Evolutionary conservation across 2,797 vertebrate genomes (phyloP).

Genomic region (Gallinago nigripennis): DNA sequence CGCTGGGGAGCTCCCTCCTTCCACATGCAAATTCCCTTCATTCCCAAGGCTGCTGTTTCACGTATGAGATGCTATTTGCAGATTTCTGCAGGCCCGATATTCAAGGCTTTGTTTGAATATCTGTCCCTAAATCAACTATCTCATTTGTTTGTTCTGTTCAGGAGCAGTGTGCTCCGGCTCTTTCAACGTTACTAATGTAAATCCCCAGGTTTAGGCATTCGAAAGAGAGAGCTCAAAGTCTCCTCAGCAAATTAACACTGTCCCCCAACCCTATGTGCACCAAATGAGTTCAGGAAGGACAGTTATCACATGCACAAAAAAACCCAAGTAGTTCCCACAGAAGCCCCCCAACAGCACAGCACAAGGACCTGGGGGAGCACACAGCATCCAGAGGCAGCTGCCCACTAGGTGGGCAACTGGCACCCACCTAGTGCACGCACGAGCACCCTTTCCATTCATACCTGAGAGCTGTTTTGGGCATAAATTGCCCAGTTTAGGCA

Average conservation of each 20-base stretch:
- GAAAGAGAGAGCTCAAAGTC: not conserved
- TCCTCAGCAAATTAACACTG: not conserved
- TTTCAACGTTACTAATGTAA: not conserved
- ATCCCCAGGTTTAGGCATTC: not conserved
- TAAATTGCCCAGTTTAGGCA: not conserved
- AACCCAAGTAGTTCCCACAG: not conserved
- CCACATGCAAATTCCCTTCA: not conserved
- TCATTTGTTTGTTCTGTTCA: not conserved
- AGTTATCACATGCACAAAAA: not conserved
- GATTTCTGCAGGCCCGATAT: not conserved
- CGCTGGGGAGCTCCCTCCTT: not conserved
- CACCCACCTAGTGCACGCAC: rapidly evolving
- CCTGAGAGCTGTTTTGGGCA: not conserved
- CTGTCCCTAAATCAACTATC: not conserved
- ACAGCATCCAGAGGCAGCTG: rapidly evolving
- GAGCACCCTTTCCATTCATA: rapidly evolving
- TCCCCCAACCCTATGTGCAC: not conserved
- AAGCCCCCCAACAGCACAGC: not conserved
- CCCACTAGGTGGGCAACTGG: too few relatives aligned
- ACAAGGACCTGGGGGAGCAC: not conserved
- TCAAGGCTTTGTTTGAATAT: not conserved
- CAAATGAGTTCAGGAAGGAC: not conserved
- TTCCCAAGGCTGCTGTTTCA: not conserved
- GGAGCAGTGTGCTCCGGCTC: not conserved
- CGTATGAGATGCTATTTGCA: rapidly evolving